phyloP scores from a whole-genome alignment of 2,888 invertebrate genomes.

The Rhamnusium bicolor region DNA sequence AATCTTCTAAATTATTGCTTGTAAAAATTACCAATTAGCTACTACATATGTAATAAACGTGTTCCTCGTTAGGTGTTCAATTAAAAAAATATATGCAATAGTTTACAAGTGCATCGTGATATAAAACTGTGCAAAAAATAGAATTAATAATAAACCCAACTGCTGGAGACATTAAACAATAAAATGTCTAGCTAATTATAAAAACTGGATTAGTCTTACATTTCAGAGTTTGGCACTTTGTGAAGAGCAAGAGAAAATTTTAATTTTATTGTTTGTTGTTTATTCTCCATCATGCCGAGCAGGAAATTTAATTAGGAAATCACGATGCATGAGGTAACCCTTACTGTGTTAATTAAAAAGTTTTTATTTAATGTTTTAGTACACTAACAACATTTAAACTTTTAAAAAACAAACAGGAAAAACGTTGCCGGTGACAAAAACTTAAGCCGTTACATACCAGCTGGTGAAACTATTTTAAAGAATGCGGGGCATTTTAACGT shows the following conservation, averaged over 20 bases:
- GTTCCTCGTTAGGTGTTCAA: too few relatives aligned
- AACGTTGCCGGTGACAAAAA: neutral
- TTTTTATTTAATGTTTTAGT: constrained; percentile 15
- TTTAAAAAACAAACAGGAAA: neutral
- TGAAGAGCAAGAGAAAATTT: neutral
- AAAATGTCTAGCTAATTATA: neutral
- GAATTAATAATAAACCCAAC: too few relatives aligned
- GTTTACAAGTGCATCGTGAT: too few relatives aligned
- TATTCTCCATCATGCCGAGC: constrained; percentile 14
- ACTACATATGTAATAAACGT: too few relatives aligned
- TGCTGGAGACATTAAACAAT: neutral
- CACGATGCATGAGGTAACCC: constrained; percentile 23
- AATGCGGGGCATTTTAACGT: neutral
- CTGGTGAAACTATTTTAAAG: neutral
- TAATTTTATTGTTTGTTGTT: constrained; percentile 13
- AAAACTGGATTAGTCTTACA: neutral
- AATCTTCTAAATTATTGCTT: too few relatives aligned
- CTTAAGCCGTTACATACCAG: neutral
- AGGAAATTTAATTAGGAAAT: constrained; percentile 23
- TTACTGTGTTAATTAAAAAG: constrained; percentile 27
- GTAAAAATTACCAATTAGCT: too few relatives aligned
- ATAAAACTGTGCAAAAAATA: too few relatives aligned
- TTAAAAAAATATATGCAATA: too few relatives aligned
- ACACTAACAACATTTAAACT: constrained; percentile 2
- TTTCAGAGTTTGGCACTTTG: neutral